Conservation (phyloP, 2,888 invertebrate species). For the Keiferia lycopersicella region DNA sequence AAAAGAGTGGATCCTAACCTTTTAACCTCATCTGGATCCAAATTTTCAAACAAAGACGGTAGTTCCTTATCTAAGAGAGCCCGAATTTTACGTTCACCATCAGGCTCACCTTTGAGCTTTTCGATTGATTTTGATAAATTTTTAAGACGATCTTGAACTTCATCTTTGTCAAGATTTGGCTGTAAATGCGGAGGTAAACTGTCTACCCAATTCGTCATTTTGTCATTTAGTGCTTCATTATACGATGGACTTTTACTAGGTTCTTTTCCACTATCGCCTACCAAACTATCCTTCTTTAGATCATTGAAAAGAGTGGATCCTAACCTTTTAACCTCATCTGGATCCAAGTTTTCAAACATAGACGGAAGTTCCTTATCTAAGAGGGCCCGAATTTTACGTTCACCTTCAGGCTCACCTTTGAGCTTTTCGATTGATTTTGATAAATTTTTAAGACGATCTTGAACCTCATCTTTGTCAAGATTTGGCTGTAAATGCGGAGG, state of each 20-base stretch:
- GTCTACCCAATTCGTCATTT: neutral
- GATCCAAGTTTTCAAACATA: conserved; percentile 25
- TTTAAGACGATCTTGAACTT: neutral
- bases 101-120: conserved; percentile 2
- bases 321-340: neutral
- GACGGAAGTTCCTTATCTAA: conserved; percentile 24
- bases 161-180: neutral
- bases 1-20: neutral
- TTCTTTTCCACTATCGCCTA: neutral
- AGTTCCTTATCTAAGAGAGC: conserved; percentile 20
- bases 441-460: neutral
- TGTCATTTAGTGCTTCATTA: neutral
- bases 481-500: neutral
- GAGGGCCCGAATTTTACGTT: neutral
- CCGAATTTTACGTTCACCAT: conserved; percentile 3
- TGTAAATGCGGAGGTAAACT: neutral
- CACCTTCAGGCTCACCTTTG: conserved; percentile 2
- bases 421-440: neutral
- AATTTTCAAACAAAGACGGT: conserved; percentile 26
- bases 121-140: neutral
- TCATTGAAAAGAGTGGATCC: neutral
- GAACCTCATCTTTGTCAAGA: neutral
- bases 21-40: neutral
- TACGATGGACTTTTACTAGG: no score
- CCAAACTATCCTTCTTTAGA: neutral